A percentile compares a stretch with the other conserved stretches of the same genome.
Conservation (phyloP, 2,888 invertebrate genomes). For the Drosophila recens region DNA sequence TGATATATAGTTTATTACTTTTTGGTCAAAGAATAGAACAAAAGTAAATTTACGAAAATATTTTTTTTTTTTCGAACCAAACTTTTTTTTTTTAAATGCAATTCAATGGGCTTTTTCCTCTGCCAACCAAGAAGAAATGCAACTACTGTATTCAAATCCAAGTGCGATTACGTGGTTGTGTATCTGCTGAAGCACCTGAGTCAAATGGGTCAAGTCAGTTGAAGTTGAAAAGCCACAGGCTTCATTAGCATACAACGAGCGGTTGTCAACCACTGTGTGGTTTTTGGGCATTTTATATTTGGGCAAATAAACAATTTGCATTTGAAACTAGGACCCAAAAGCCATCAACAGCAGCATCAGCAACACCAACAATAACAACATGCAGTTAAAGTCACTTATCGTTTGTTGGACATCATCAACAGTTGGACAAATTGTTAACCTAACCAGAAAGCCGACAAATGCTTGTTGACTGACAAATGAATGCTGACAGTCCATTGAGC, state of each 20-base stretch:
- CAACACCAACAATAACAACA: neutral
- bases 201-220: constrained; percentile 34
- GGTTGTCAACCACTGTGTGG: constrained; percentile 25
- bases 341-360: constrained; percentile 23
- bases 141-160: neutral
- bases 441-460: constrained; percentile 46
- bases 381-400: constrained; percentile 39
- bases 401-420: constrained; percentile 36
- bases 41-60: no score
- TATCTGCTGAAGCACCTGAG: constrained; percentile 6
- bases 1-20: no score
- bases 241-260: constrained; percentile 34
- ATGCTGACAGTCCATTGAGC: constrained; percentile 50
- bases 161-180: neutral
- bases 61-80: no score
- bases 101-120: no score
- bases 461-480: constrained; percentile 55
- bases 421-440: constrained; percentile 68
- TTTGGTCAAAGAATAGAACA: no score
- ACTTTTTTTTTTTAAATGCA: no score
- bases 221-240: constrained; percentile 7
- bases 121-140: no score
- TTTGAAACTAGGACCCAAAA: constrained; percentile 60
- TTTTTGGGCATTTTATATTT: constrained; percentile 32
- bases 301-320: constrained; percentile 76